Evolutionary conservation across 2,113 vertebrate species (phyloP), one percentile per base, ranked within the genome.

Genomic region (Oreochromis spilurus): DNA sequence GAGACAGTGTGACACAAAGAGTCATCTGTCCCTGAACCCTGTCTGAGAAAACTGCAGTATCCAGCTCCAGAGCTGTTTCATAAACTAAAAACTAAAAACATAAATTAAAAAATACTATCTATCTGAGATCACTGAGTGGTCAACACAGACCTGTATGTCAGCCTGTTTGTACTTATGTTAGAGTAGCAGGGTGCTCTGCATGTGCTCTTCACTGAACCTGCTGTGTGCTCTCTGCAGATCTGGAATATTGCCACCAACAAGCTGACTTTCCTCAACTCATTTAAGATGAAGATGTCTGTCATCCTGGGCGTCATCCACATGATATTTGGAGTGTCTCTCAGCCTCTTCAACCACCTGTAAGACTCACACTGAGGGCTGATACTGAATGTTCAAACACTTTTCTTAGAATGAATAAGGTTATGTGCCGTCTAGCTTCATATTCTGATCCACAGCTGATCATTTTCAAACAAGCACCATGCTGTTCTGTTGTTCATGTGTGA

Each of bases 221-320:
- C 5, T 21, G 1, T 90, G 2, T 88, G 9, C 17, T 83, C 10
- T 62, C 24, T 79, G 79, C 93, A 99, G 99, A 98, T 99, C 82
- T 99, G 99, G 99, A 99, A 98, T 55, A 96, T 99, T 48, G 98
- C 99, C 72, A 96, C 94, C 93, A 99, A 99, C 94, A 99, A 99
- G 84, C 94, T 99, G 93, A 99, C 97, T 14, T 99, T 99, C 96
- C 97, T 99, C 77, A 99, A 99, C 94, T 99, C 99, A 0, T 99
- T 99, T 81, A 99, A 99, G 93, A 99, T 99, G 99, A 99, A 99
- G 96, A 99, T 99, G 98, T 99, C 99, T 4, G 97, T 99, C 84
- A 97, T 99, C 89, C 96, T 99, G 52, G 99, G 99, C 4, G 96
- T 99, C 85, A 96, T 98, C 91, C 99, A 99, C 92, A 99, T 99